Conservation (phyloP, 2,888 invertebrate species). For the Dusona sp. region DNA sequence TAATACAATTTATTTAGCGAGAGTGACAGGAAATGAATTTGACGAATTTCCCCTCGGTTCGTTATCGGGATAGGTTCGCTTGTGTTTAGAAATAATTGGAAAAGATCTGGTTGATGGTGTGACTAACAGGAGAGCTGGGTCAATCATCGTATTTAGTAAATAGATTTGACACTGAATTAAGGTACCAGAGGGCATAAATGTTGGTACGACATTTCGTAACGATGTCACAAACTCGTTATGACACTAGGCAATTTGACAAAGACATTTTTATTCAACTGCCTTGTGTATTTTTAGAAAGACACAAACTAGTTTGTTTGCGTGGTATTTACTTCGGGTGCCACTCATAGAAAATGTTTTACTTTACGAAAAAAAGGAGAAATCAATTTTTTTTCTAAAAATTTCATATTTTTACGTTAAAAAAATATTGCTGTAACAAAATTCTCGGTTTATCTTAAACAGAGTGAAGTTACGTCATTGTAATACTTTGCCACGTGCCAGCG, state of each 20-base stretch:
- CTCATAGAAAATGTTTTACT: not conserved
- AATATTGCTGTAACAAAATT: not conserved
- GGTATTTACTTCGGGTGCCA: too few species aligned
- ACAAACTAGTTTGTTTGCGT: too few species aligned
- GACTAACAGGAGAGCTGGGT: not conserved
- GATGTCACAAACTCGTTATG: not conserved
- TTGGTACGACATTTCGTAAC: not conserved
- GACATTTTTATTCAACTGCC: not conserved
- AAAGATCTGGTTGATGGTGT: not conserved
- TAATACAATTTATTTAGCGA: not conserved
- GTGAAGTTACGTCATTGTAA: not conserved
- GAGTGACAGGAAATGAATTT: not conserved
- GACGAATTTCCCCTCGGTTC: not conserved
- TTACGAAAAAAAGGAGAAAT: not conserved
- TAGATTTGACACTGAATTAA: constrained; percentile 28
- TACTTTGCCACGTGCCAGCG: not conserved
- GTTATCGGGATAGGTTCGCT: not conserved
- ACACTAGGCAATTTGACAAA: not conserved
- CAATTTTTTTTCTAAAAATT: not conserved
- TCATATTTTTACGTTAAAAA: not conserved
- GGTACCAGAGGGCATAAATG: not conserved
- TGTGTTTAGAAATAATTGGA: not conserved
- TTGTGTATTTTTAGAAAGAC: not conserved
- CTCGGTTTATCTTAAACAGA: not conserved
- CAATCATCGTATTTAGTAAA: constrained; percentile 28